These are phyloP conservation scores for Anguilla pacifica DNA, from an alignment of 2,797 vertebrate genomes.

Conservation along the genomic window DNA sequence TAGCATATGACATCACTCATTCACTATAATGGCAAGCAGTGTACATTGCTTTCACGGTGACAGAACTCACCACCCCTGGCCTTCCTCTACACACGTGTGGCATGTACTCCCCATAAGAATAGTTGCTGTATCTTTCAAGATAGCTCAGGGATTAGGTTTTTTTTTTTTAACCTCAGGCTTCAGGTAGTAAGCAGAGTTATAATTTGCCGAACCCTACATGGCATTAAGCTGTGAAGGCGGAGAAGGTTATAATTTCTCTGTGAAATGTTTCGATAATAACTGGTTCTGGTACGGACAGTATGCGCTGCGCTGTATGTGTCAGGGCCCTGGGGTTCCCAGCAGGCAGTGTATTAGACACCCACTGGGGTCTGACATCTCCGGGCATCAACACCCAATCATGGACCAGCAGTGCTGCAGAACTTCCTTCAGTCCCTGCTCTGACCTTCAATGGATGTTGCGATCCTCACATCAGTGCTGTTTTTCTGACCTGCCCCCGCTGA, in stretches of 20 bases:
- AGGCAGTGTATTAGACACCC: neutral
- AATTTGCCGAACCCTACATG: slow-evolving; percentile 2
- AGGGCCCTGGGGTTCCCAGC: neutral
- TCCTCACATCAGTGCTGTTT: slow-evolving; percentile 11
- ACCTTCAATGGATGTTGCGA: slow-evolving; percentile 9
- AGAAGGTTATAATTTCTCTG: neutral
- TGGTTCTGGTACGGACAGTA: neutral
- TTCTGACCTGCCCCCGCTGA: neutral
- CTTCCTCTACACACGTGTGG: neutral
- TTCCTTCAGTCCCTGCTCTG: slow-evolving; percentile 9
- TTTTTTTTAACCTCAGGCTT: neutral
- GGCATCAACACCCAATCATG: neutral
- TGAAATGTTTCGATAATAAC: neutral
- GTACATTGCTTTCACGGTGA: neutral
- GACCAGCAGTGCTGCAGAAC: neutral
- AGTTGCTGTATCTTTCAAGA: neutral
- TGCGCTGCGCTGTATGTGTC: neutral
- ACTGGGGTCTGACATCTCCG: neutral
- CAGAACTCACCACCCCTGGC: neutral
- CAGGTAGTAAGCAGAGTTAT: neutral
- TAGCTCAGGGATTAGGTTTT: neutral
- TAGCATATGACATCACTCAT: neutral
- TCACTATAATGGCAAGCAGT: neutral
- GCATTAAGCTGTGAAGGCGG: neutral
- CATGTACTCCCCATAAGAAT: neutral